These are phyloP conservation scores for Atrichornis clamosus DNA, from an alignment of 2,113 vertebrate genomes.

Conservation along the genomic window DNA sequence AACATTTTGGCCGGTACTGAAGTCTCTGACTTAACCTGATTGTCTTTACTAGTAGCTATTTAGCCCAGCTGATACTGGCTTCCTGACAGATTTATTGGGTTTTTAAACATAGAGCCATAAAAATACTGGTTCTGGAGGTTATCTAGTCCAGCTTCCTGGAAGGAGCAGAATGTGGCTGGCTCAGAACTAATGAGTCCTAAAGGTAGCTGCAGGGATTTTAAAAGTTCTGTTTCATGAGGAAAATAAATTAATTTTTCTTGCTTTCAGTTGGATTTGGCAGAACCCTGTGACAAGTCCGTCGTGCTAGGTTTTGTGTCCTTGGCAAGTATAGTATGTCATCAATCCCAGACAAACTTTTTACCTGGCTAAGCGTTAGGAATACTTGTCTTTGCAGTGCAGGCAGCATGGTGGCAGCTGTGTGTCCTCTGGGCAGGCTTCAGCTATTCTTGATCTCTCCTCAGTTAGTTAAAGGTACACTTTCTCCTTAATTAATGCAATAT, in stretches of 20 bases:
- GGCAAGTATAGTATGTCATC: neutral
- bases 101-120: neutral
- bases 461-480: neutral
- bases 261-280: neutral
- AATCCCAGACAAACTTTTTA: neutral
- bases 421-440: neutral
- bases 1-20: neutral
- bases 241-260: neutral
- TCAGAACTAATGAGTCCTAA: neutral
- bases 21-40: neutral
- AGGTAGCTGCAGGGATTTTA: neutral
- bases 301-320: neutral
- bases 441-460: neutral
- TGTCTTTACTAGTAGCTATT: neutral
- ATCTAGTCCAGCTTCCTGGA: neutral
- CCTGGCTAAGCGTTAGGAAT: neutral
- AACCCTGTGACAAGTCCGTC: rapidly evolving
- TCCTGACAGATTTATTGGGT: neutral
- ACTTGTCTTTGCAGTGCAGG: neutral
- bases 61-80: neutral
- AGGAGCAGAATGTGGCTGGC: neutral
- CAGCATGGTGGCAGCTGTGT: neutral
- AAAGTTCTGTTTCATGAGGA: neutral
- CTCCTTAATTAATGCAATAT: neutral
- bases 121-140: neutral